Conservation (phyloP, 2,888 invertebrate species). For the Cephalotes varians region DNA sequence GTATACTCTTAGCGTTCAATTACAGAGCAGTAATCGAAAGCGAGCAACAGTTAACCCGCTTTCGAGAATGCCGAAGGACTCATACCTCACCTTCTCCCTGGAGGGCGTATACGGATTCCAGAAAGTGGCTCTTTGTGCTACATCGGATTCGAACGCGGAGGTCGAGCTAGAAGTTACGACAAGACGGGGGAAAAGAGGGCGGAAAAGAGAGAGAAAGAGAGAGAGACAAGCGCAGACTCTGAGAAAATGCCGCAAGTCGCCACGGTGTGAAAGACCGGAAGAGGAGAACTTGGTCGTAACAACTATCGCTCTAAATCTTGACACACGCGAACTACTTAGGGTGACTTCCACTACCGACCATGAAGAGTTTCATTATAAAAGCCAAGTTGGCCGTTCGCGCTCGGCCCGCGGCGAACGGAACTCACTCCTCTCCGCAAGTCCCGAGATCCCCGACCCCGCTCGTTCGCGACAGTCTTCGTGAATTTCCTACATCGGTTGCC, state of each 20-base stretch:
- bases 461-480: slow-evolving; percentile 49
- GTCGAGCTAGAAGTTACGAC: slow-evolving; percentile 32
- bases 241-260: slow-evolving; percentile 33
- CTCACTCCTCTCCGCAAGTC: slow-evolving; percentile 14
- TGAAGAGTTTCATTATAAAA: slow-evolving; percentile 76
- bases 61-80: slow-evolving; percentile 30
- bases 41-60: slow-evolving; percentile 52
- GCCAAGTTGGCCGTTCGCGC: slow-evolving; percentile 69
- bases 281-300: slow-evolving; percentile 71
- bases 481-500: slow-evolving; percentile 48
- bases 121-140: slow-evolving; percentile 71
- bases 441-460: background rate
- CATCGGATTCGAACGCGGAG: slow-evolving; percentile 70
- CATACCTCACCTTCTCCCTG: background rate
- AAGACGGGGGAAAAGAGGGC: background rate
- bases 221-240: slow-evolving; percentile 1
- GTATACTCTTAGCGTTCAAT: slow-evolving; percentile 44
- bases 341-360: slow-evolving; percentile 58
- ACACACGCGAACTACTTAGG: slow-evolving; percentile 67
- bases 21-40: slow-evolving; percentile 34
- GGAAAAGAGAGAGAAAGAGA: slow-evolving; percentile 5
- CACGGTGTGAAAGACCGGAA: slow-evolving; percentile 42
- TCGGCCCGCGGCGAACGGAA: slow-evolving; percentile 23
- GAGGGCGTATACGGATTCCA: slow-evolving; percentile 44
- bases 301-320: slow-evolving; percentile 79